phyloP scores from a whole-genome alignment of 2,113 vertebrate species.

The Planiliza haematocheilus region DNA sequence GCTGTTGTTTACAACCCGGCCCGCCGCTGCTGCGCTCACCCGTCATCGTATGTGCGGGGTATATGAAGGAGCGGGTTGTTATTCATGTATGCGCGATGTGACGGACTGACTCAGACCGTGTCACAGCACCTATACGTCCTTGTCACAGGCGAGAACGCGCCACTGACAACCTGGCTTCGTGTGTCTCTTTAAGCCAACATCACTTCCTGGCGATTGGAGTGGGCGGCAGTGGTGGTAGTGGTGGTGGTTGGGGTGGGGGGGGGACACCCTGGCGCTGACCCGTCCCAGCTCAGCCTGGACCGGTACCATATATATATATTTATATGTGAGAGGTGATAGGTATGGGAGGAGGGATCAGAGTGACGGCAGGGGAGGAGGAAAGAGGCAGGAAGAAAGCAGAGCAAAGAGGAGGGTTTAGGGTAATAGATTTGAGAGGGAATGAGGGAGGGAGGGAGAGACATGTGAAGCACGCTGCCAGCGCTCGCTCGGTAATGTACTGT shows the following conservation, averaged over 20 bases:
- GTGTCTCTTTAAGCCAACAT: slow-evolving; percentile 68
- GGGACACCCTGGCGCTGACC: background rate
- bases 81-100: slow-evolving; percentile 15
- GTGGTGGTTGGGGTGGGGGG: background rate
- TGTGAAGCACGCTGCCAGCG: slow-evolving; percentile 75
- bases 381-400: slow-evolving; percentile 47
- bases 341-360: slow-evolving; percentile 40
- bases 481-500: slow-evolving; percentile 74
- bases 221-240: background rate
- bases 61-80: background rate
- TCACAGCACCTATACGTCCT: slow-evolving; percentile 53
- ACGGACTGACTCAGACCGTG: slow-evolving; percentile 46
- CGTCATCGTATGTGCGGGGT: background rate
- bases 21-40: background rate
- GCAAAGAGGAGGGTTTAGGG: slow-evolving; percentile 68
- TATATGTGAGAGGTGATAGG: slow-evolving; percentile 6
- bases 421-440: slow-evolving; percentile 54
- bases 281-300: background rate
- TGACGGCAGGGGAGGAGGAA: slow-evolving; percentile 60
- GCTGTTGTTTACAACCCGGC: background rate
- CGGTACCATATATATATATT: background rate
- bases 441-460: slow-evolving; percentile 10
- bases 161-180: slow-evolving; percentile 45
- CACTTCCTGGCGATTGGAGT: slow-evolving; percentile 10
- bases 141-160: slow-evolving; percentile 37